These are phyloP conservation scores for Clunio marinus DNA, from an alignment of 2,888 invertebrate species.

Conservation along the genomic window DNA sequence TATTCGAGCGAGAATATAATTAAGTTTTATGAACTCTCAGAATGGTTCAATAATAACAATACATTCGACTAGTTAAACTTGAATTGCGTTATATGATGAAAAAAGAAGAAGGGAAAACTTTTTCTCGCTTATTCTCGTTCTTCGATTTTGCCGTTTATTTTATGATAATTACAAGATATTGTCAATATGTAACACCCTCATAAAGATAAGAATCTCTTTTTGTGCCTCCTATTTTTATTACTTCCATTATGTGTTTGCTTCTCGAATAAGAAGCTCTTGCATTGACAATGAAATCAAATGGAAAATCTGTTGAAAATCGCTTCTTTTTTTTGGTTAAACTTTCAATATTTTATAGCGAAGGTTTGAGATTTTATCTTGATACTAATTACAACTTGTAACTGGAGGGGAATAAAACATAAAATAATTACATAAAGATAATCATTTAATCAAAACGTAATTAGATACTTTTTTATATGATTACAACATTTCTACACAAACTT, in stretches of 20 bases:
- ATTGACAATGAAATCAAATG: too few relatives aligned
- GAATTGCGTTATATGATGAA: conserved; percentile 2
- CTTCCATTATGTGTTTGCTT: not conserved
- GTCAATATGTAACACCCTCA: conserved; percentile 27
- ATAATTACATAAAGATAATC: too few relatives aligned
- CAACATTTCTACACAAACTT: too few relatives aligned
- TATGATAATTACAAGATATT: conserved; percentile 26
- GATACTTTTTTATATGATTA: too few relatives aligned
- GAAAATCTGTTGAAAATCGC: not conserved
- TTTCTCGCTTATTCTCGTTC: not conserved
- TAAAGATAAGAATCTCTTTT: not conserved
- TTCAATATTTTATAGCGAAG: too few relatives aligned
- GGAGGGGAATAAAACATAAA: too few relatives aligned
- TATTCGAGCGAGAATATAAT: not conserved
- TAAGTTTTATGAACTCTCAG: not conserved
- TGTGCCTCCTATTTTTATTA: conserved; percentile 1
- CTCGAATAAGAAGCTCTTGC: too few relatives aligned
- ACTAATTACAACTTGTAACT: too few relatives aligned
- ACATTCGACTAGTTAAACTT: conserved; percentile 7
- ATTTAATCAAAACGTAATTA: not conserved
- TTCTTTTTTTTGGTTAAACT: not conserved
- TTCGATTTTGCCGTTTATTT: not conserved
- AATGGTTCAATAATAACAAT: conserved; percentile 2
- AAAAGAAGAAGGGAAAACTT: too few relatives aligned
- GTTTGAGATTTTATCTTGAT: too few relatives aligned